Evolutionary conservation across 2,113 vertebrate genomes (phyloP).

Genomic region (Brevimyrus niger): DNA sequence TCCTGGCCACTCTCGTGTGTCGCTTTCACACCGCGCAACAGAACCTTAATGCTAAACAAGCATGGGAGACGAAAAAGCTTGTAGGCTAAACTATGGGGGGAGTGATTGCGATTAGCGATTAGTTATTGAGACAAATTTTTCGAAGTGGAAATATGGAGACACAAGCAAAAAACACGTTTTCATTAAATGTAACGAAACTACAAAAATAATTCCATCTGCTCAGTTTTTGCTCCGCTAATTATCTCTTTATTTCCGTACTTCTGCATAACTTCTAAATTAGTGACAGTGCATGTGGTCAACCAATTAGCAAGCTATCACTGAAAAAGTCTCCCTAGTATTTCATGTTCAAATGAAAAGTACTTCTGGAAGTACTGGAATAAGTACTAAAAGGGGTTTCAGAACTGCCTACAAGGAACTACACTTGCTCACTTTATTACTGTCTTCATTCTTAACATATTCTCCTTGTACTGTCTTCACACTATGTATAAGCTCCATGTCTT

Average conservation of each 20-base stretch:
- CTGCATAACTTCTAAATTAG: not conserved
- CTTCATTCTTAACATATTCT: too few relatives aligned
- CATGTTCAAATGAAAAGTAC: not conserved
- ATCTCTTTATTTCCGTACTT: not conserved
- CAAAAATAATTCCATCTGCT: not conserved
- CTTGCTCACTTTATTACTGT: too few relatives aligned
- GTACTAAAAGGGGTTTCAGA: not conserved
- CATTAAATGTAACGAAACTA: not conserved
- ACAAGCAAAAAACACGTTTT: not conserved
- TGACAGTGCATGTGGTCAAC: not conserved
- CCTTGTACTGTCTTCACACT: too few relatives aligned
- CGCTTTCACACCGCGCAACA: not conserved
- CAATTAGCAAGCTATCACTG: not conserved
- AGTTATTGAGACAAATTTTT: not conserved
- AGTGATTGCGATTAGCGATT: not conserved
- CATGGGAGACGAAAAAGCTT: not conserved
- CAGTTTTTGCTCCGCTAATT: not conserved
- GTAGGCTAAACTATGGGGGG: not conserved
- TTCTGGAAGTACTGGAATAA: not conserved
- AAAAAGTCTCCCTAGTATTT: not conserved
- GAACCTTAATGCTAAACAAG: not conserved
- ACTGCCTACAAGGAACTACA: not conserved
- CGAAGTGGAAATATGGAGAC: not conserved
- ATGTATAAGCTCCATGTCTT: too few relatives aligned
- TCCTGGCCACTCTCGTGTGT: not conserved